Evolutionary conservation across 2,113 vertebrate genomes (phyloP), one percentile per base, ranked within the genome.

Genomic region (Sylvilagus bachmani): DNA sequence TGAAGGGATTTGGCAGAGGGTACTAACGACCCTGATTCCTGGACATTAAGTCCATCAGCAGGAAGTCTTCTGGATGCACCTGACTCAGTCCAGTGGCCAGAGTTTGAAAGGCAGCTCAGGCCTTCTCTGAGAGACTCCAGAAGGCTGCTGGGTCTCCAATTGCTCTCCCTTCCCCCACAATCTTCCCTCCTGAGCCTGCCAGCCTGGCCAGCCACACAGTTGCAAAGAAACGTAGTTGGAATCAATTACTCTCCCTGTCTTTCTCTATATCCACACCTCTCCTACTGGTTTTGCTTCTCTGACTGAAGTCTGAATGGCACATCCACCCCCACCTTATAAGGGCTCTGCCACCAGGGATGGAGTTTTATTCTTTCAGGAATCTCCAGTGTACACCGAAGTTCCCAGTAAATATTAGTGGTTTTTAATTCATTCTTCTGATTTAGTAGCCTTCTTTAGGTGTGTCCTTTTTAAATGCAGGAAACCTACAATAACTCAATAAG

Each of bases 401-500:
- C 7, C 85, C 67, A 69, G 62, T 33, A 84, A 91, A 90, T 87
- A 44, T 33, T 66, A 14, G 36, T 67, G 33, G 27, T 10, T 75
- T 96, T 71, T 70, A 89, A 89, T 61, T 94, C 44, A 91, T 36
- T 64, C 51, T 75, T 81, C 1, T 66, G 79, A 82, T 11, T 85
- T 24, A 86, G 81, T 16, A 49, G 31, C 6, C 19, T 88, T 66
- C 55, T 62, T 4, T 69, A 53, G n/a, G 58, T n/a, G 36, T 36
- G 12, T 10, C n/a, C 33, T 64, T 86, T 61, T 38, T 19, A 33
- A 61, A 71, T 73, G 78, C 3, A 77, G 36, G 90, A 89, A 90
- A 33, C 17, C 16, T 44, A 95, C 27, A 22, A 22, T 1, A 44
- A 55, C 27, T 91, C 51, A 85, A 70, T 0, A 80, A 53, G 74